Evolutionary conservation across 2,888 invertebrate species (phyloP).

Genomic region (Scotopteryx bipunctaria): DNA sequence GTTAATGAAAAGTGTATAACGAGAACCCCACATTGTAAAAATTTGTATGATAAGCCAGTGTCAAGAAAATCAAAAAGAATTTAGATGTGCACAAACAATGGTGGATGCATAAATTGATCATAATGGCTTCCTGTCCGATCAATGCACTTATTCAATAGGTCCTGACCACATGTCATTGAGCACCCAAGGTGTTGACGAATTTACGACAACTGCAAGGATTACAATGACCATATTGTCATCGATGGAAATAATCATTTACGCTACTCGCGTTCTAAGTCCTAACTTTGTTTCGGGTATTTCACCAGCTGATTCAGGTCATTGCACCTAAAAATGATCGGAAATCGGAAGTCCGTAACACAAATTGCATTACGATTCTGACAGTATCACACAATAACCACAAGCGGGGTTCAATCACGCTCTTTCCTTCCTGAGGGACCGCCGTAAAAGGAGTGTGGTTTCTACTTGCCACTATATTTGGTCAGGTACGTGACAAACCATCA

Average conservation of each 20-base stretch:
- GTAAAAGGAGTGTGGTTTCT: conserved; percentile 65
- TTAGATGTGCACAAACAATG: conserved; percentile 35
- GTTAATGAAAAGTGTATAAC: conserved; percentile 12
- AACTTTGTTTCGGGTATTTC: conserved; percentile 12
- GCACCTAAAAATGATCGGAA: conserved; percentile 55
- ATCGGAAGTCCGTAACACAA: conserved; percentile 67
- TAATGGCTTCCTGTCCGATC: conserved; percentile 39
- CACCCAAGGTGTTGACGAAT: conserved; percentile 33
- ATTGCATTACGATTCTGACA: conserved; percentile 67
- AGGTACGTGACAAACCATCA: conserved; percentile 73
- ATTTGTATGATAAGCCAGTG: conserved; percentile 17
- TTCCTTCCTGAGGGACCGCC: conserved; percentile 72
- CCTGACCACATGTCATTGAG: conserved; percentile 34
- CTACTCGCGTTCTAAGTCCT: conserved; percentile 17
- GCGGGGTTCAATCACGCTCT: conserved; percentile 70
- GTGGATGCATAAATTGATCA: conserved; percentile 32
- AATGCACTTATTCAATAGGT: conserved; percentile 39
- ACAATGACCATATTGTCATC: conserved; percentile 22
- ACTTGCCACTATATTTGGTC: conserved; percentile 71
- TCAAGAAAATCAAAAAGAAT: conserved; percentile 22
- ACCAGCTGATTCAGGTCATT: conserved; percentile 31
- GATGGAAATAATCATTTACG: conserved; percentile 26
- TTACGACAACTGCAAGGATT: conserved; percentile 27
- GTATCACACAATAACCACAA: conserved; percentile 50
- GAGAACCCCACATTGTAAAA: conserved; percentile 4